These are phyloP conservation scores for Heliornis fulica DNA, from an alignment of 2,113 vertebrate species.

Conservation along the genomic window DNA sequence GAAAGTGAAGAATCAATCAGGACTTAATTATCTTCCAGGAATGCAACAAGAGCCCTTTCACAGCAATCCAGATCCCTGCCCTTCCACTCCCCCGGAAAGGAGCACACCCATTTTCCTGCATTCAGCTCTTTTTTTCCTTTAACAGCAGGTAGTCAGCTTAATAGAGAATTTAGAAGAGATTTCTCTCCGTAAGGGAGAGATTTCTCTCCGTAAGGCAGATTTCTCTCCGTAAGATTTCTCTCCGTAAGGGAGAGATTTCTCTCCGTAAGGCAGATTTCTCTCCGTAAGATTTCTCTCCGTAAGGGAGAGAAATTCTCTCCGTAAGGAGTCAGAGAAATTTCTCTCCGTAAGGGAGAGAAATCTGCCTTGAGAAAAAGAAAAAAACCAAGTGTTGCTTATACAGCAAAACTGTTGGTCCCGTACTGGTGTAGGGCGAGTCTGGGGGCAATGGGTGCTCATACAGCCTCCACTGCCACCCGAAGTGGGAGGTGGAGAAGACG, in stretches of 20 bases:
- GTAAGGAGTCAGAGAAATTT: no score
- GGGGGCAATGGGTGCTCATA: neutral
- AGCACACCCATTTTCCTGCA: neutral
- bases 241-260: no score
- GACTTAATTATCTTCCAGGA: neutral
- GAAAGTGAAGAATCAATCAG: neutral
- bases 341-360: no score
- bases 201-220: no score
- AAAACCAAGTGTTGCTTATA: no score
- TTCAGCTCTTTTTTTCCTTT: neutral
- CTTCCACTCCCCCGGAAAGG: neutral
- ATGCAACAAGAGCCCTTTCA: neutral
- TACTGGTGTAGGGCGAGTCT: neutral
- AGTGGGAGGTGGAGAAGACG: neutral
- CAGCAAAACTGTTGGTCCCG: neutral
- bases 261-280: no score
- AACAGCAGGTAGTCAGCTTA: neutral
- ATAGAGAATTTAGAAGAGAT: no score
- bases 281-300: no score
- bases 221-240: no score
- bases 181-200: no score
- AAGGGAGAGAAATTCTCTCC: no score
- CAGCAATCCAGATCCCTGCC: neutral
- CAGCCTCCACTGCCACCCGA: neutral
- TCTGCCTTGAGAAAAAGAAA: neutral